These are phyloP conservation scores for Erinaceus europaeus DNA, from an alignment of 2,113 vertebrate genomes.

Conservation along the genomic window DNA sequence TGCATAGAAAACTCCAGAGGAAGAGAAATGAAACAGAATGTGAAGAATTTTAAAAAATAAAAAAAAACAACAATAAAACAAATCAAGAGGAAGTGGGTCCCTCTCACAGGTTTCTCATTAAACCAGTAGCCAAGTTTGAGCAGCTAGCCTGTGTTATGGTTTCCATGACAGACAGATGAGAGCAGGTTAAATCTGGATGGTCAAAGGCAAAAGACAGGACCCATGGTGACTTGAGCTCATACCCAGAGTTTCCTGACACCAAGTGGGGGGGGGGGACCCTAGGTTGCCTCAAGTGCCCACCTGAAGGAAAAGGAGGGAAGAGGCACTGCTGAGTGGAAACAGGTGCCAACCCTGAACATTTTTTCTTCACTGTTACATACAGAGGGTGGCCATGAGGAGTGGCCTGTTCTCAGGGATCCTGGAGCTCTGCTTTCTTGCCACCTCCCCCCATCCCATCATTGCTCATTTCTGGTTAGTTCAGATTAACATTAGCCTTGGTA, in stretches of 20 bases:
- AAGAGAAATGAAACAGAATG: constrained; percentile 53
- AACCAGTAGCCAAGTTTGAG: constrained; percentile 39
- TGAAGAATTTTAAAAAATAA: constrained; percentile 57
- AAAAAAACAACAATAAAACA: no score
- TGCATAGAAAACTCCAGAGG: constrained; percentile 39
- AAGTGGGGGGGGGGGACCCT: no score
- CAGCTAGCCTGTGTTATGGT: not conserved
- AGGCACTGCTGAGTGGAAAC: not conserved
- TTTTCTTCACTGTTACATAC: not conserved
- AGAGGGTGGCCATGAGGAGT: not conserved
- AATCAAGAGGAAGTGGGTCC: constrained; percentile 63
- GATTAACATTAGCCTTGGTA: no score
- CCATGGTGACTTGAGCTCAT: not conserved
- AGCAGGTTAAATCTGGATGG: not conserved
- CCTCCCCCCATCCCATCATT: no score
- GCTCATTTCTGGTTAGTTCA: no score
- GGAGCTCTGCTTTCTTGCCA: no score
- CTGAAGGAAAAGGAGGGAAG: not conserved
- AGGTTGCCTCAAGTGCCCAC: not conserved
- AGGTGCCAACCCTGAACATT: no score
- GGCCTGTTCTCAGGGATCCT: not conserved
- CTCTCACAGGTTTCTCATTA: constrained; percentile 50
- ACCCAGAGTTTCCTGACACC: not conserved
- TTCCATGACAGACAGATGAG: constrained; percentile 32
- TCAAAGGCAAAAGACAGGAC: not conserved